Conservation (phyloP, 2,113 vertebrate species). For the Myotis brandtii region DNA sequence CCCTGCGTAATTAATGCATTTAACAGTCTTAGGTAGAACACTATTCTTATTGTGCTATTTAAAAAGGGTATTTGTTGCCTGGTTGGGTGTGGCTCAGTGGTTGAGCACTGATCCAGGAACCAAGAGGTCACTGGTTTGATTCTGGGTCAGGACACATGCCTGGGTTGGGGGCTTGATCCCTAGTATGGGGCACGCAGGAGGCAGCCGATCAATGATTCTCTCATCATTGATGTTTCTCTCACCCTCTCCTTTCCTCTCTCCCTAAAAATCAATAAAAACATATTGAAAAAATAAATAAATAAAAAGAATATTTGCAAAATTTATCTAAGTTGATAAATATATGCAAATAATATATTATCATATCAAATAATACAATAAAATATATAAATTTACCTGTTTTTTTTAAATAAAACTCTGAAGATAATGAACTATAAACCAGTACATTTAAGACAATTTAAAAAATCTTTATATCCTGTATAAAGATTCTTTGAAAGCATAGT, state of each 20-base stretch:
- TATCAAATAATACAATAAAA: neutral
- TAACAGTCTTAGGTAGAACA: neutral
- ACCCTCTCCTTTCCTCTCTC: no score
- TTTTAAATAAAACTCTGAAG: conserved; percentile 6
- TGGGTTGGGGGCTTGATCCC: no score
- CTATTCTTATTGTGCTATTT: neutral
- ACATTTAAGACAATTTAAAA: neutral
- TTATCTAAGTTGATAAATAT: neutral
- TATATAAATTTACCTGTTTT: neutral
- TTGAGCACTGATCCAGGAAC: no score
- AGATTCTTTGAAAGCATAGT: neutral
- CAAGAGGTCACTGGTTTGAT: no score
- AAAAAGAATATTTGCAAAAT: neutral
- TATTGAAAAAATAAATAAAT: neutral
- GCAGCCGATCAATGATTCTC: no score
- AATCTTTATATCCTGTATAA: neutral
- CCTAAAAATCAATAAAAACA: no score
- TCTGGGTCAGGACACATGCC: no score
- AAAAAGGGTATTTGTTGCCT: neutral
- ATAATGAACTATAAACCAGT: neutral
- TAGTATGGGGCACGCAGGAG: no score
- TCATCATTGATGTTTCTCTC: no score
- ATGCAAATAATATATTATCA: neutral
- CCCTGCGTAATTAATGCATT: neutral
- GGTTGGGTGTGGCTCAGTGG: no score